Conservation (phyloP, 1,140 invertebrate genomes). For the Lepeophtheirus salmonis region DNA sequence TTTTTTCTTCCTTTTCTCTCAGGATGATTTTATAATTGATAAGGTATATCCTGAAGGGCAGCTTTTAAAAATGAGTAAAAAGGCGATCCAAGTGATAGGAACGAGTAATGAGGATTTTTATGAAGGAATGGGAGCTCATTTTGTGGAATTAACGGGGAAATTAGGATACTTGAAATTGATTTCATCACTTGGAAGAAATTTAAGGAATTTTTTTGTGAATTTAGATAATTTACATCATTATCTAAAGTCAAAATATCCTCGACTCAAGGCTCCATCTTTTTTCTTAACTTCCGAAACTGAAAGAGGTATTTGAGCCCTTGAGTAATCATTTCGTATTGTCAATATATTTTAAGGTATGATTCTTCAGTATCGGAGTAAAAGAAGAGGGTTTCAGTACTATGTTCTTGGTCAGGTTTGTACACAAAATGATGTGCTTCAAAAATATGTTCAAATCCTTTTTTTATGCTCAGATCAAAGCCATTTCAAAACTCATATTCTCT, state of each 20-base stretch:
- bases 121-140: slow-evolving; percentile 14
- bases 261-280: slow-evolving; percentile 78
- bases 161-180: slow-evolving; percentile 7
- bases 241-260: slow-evolving; percentile 83
- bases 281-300: slow-evolving; percentile 86
- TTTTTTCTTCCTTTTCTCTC: background rate
- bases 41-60: slow-evolving; percentile 12
- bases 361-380: slow-evolving; percentile 15
- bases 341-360: slow-evolving; percentile 7
- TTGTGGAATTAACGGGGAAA: slow-evolving; percentile 11
- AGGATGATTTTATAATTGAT: slow-evolving; percentile 1
- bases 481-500: slow-evolving; percentile 74
- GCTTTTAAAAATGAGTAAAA: slow-evolving; percentile 14
- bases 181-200: slow-evolving; percentile 10
- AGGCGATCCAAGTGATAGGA: slow-evolving; percentile 1
- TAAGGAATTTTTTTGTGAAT: slow-evolving; percentile 15
- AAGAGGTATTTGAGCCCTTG: slow-evolving; percentile 51
- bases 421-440: slow-evolving; percentile 1
- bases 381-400: slow-evolving; percentile 18
- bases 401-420: slow-evolving; percentile 7
- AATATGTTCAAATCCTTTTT: slow-evolving; percentile 3
- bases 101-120: slow-evolving; percentile 16
- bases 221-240: slow-evolving; percentile 94
- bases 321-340: no score
- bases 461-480: slow-evolving; percentile 31